Conservation (phyloP, 2,113 vertebrate species). For the Aphelocoma coerulescens region DNA sequence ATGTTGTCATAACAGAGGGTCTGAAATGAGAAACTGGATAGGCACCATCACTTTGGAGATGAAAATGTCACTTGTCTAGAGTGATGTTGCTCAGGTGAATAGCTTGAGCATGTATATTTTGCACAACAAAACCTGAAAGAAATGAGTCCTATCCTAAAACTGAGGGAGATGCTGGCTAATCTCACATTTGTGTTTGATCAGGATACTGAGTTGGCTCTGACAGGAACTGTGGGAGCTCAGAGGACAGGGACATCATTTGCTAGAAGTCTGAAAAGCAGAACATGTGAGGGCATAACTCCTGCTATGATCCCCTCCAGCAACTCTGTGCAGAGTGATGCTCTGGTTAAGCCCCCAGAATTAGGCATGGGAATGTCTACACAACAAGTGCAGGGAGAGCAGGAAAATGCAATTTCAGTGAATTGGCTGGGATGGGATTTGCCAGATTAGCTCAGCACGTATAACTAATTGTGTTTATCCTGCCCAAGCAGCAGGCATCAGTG, state of each 20-base stretch:
- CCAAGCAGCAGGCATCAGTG: constrained; percentile 20
- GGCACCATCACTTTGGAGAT: neutral
- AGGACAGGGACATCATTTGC: neutral
- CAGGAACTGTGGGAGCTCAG: neutral
- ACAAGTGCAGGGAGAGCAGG: neutral
- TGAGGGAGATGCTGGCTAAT: neutral
- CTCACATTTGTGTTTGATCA: neutral
- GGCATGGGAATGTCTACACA: neutral
- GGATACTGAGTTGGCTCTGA: neutral
- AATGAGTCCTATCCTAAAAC: neutral
- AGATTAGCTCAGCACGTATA: constrained; percentile 50
- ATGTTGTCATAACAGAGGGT: neutral
- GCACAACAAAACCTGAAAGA: neutral
- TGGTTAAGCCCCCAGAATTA: constrained; percentile 36
- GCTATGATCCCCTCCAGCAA: neutral
- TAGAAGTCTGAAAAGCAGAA: constrained; percentile 22
- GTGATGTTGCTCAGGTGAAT: neutral
- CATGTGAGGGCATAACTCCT: constrained; percentile 10
- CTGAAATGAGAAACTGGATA: neutral
- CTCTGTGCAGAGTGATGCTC: neutral
- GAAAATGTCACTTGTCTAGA: neutral
- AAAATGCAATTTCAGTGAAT: constrained; percentile 42
- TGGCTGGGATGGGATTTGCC: constrained; percentile 19
- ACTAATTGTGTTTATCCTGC: constrained; percentile 44
- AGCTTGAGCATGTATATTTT: neutral